Evolutionary conservation across 1,140 invertebrate genomes (phyloP), one percentile per base, ranked within the genome.

Genomic region (Caerostris darwini): DNA sequence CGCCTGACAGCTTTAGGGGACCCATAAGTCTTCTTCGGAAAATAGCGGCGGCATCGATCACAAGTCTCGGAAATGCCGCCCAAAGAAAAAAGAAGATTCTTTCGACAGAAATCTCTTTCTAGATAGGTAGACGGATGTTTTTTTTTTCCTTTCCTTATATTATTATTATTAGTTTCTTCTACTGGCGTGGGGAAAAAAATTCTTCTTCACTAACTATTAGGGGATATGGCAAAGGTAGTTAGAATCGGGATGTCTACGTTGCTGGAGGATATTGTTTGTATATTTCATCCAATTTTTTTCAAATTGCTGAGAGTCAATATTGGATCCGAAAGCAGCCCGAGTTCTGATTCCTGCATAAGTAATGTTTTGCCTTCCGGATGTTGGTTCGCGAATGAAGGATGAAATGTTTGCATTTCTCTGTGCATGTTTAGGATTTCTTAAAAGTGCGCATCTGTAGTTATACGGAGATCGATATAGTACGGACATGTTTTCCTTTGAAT

Each of bases 1-100:
- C 67, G 61, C 89, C 71, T 90, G 89, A 90, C 89, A 90, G 89
- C 89, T 90, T 90, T 90, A 90, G 89, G 89, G 71, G 89, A 81
- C 64, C 89, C 67, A 90, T 90, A 90, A 90, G 89, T 90, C 89
- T 90, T 59, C 89, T 58, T 90, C 69, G 69, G 56, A 90, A 90
- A 90, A 90, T 90, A 90, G 89, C 89, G 53, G 85, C 64, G 85
- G 71, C 14, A 90, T 90, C 89, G 89, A 90, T 90, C 89, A 50
- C 54, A 81, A 14, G 34, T 57, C 64, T 67, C 69, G 50, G 19
- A 89, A 64, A 56, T 89, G 56, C 50, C 34, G 34, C 57, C 14
- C 17, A n/a, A n/a, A 54, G 64, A 71, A 87, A 71, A 71, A 77
- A 50, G n/a, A 77, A 59, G n/a, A 50, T 58, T 90, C 17, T 10